Percentiles rank a stretch among this genome's conserved stretches.
Conservation (phyloP, 2,797 vertebrate species). For the Hydrocynus forskahlii region DNA sequence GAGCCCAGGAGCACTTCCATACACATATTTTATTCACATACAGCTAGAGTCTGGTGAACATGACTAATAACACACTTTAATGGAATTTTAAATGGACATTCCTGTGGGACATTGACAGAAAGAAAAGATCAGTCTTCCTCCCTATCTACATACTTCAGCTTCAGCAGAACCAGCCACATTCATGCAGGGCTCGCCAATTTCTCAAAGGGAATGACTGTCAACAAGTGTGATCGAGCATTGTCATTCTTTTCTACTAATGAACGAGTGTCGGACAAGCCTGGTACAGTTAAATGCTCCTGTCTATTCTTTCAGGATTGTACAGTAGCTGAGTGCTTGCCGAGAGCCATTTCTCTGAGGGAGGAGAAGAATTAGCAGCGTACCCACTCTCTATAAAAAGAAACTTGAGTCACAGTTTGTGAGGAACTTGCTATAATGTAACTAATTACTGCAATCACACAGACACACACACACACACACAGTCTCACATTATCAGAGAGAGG, state of each 20-base stretch:
- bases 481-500: slow-evolving; percentile 29
- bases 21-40: slow-evolving; percentile 17
- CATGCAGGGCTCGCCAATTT: background rate
- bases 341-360: slow-evolving; percentile 25
- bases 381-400: slow-evolving; percentile 53
- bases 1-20: background rate
- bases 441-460: slow-evolving; percentile 44
- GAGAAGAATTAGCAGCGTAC: slow-evolving; percentile 43
- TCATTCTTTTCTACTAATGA: slow-evolving; percentile 5
- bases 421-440: slow-evolving; percentile 49
- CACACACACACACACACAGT: slow-evolving; percentile 30
- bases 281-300: slow-evolving; percentile 2
- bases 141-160: slow-evolving; percentile 6
- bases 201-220: background rate
- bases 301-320: slow-evolving; percentile 18
- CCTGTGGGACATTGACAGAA: slow-evolving; percentile 3
- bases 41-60: slow-evolving; percentile 9
- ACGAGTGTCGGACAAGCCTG: background rate
- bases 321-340: slow-evolving; percentile 25
- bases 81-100: slow-evolving; percentile 18
- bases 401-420: slow-evolving; percentile 50
- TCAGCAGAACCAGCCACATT: slow-evolving; percentile 5
- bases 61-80: slow-evolving; percentile 26
- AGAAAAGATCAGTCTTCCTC: background rate
- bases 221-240: background rate